Evolutionary conservation across 2,797 vertebrate species (phyloP), one percentile per base, ranked within the genome.

Genomic region (Phrynocephalus forsythii): DNA sequence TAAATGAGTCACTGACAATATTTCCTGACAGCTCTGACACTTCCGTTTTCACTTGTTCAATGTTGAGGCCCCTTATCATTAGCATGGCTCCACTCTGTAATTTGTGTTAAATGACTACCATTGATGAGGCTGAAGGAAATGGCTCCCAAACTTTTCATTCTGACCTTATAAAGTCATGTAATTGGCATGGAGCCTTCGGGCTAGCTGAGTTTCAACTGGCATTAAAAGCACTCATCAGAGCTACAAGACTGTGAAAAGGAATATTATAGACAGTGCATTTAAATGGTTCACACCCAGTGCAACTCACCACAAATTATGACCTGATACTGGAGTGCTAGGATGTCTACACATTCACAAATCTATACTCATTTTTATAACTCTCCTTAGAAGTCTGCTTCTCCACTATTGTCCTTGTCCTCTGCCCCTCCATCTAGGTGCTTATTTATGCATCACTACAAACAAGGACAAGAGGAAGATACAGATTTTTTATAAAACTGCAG

Each of bases 41-140:
- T 94, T 95, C 91, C 88, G 95, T 96, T 96, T 95, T 93, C 95
- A 95, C 94, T 79, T 94, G 83, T 88, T 84, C 92, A 68, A 90
- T 93, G 94, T 87, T 89, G 93, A 94, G 87, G 91, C 83, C 92
- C 89, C 90, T 95, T 94, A 84, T 95, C 92, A 95, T 95, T 96
- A 95, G 92, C 94, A 91, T 94, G 93, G 84, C 88, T 90, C 82
- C 77, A 76, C 85, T 87, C 84, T 38, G 79, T 94, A 94, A 96
- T 91, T 94, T 95, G 92, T 94, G 92, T 88, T 94, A 96, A 94
- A 96, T 91, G 93, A 92, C 91, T 89, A 85, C 91, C 77, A 90
- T 91, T 86, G 83, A 91, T 18, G 30, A 89, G 93, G 87, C 75
- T 18, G 33, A 93, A 93, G 84, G 91, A 94, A 93, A 95, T 84